Conservation (phyloP, 2,797 vertebrate genomes). For the Botia almorhae region DNA sequence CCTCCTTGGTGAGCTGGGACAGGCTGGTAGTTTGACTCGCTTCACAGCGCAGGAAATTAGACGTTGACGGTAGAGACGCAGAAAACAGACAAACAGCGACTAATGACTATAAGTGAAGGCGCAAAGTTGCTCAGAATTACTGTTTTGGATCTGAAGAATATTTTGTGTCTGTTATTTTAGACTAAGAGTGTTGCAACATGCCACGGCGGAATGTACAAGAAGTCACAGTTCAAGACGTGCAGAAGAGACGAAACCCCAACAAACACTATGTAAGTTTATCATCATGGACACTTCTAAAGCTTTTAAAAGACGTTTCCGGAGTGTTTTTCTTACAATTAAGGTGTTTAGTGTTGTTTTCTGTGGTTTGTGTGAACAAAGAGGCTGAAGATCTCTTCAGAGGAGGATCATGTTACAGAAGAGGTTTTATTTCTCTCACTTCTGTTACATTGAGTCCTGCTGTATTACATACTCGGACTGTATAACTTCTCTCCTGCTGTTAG, state of each 20-base stretch:
- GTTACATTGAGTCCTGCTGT: neutral
- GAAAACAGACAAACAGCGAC: conserved; percentile 31
- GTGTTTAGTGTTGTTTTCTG: neutral
- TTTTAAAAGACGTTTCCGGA: neutral
- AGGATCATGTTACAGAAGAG: conserved; percentile 74
- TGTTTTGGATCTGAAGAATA: conserved; percentile 61
- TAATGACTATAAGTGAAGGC: conserved; percentile 61
- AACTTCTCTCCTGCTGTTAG: neutral
- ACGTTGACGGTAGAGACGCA: conserved; percentile 53
- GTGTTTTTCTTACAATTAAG: neutral
- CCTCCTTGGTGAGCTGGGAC: conserved; percentile 76
- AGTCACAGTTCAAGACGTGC: conserved; percentile 83
- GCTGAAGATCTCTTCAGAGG: conserved; percentile 35
- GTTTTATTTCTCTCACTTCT: neutral
- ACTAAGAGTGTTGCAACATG: conserved; percentile 70
- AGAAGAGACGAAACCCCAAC: conserved; percentile 82
- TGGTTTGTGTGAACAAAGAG: conserved; percentile 46
- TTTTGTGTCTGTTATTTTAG: neutral
- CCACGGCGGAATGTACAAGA: conserved; percentile 80
- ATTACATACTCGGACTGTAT: neutral
- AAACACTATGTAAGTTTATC: conserved; percentile 82
- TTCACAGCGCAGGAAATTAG: conserved; percentile 54
- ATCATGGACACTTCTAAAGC: neutral
- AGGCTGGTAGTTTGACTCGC: conserved; percentile 79
- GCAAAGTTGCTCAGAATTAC: conserved; percentile 60